Base-by-base conservation (phyloP, 2,113 vertebrate species). In the Macroglossus sobrinus region DNA sequence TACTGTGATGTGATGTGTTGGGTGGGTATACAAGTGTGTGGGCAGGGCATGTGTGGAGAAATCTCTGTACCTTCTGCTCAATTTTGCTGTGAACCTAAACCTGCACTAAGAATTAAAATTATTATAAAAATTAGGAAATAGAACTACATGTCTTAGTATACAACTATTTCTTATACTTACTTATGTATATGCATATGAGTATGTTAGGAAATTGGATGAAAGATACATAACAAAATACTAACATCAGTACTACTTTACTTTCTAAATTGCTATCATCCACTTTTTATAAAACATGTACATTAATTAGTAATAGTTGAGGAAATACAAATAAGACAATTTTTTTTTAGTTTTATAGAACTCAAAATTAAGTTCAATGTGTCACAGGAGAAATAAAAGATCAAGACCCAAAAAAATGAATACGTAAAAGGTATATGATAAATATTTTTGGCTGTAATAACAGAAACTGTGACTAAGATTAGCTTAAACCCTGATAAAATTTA, bases 361-460 rank as follows among this genome's bases (percentile, higher is more conserved):
- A 66, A 89, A 84, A n/a, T 22, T 57, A 72, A 78, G 47, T 35
- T 43, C 3, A 16, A 74, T 74, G 8, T 74, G 2, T 43, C 64
- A 89, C 13, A 80, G 33, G 21, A 63, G 21, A 57, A 69, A 84
- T 26, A 53, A 50, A 89, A 74, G 26, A 72, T 72, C 21, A 80
- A 74, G 47, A 66, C 5, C 14, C 15, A 96, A 84, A 61, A 3
- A 71, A 76, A 80, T 71, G 3, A 79, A 68, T 50, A 92, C 84
- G 57, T 79, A 57, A 64, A 84, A 40, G 6, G 63, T 55, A 2
- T 45, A 38, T 55, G 18, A 74, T 33, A 66, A 80, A 18, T 80
- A 43, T 55, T 85, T 79, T 69, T 68, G 24, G 5, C 13, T 85
- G 0, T 7, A 53, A 4, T 69, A 89, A 68, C 5, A 45, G 33